Base-by-base conservation (phyloP, 2,113 vertebrate genomes). In the Mirza zaza region DNA sequence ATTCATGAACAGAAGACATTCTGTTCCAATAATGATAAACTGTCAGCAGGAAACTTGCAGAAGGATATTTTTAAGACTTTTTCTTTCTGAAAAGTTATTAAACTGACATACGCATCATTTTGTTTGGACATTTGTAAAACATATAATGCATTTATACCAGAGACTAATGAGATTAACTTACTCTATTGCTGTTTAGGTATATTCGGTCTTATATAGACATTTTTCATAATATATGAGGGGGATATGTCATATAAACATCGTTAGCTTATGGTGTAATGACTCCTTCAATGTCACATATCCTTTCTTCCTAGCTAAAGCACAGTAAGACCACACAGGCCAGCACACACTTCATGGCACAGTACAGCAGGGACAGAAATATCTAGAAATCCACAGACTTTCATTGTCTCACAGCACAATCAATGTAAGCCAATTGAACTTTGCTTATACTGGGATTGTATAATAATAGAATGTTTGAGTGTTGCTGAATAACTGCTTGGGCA, bases 91-190 rank as follows among this genome's bases (percentile, higher is more conserved):
- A 76, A 0, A 0, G 84, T 96, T 90, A 97, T 97, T 98, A 98
- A 97, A 81, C 59, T 97, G 97, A 97, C 95, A 97, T 45, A 92
- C 50, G 95, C 88, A 97, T 98, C 45, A 97, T 95, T 98, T 97
- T 95, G 93, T 65, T 97, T 96, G 97, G 70, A 97, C 92, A 97
- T 97, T 98, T 98, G 97, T 97, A 98, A 98, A 97, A 93, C 70
- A 92, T 96, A n/a, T 14, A 92, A 94, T 94, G 97, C 32, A 63
- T 97, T 85, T 93, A 79, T 89, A 57, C 32, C 59, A 92, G 32
- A 98, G 76, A 97, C 82, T 97, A 97, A 98, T 96, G 68, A 95
- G 93, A 80, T 94, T 97, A 96, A 96, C 97, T 97, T 93, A 48
- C 3, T n/a, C 36, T 34, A 67, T 70, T 61, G 27, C 5, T 39